These are phyloP conservation scores for Idaea aversata DNA, from an alignment of 2,888 invertebrate genomes.

Conservation along the genomic window DNA sequence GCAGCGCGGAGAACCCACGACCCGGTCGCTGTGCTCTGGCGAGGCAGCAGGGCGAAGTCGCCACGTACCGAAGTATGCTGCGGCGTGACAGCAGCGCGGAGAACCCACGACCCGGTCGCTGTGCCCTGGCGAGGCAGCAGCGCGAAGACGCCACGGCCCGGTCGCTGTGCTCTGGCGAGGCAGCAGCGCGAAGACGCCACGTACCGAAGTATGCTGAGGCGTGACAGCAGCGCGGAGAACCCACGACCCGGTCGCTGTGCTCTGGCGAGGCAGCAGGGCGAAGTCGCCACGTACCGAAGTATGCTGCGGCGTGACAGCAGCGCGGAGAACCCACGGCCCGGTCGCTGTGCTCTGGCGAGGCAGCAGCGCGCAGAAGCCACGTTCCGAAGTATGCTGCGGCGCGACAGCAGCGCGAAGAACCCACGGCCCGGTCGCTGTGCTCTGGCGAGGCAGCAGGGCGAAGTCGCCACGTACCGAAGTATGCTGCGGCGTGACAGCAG, in stretches of 20 bases:
- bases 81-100: not conserved
- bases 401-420: not conserved
- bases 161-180: not conserved
- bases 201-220: not conserved
- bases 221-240: not conserved
- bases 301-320: not conserved
- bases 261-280: not conserved
- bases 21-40: not conserved
- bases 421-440: not conserved
- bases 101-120: no score
- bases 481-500: not conserved
- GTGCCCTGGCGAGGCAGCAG: not conserved
- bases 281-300: not conserved
- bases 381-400: not conserved
- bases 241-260: not conserved
- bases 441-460: not conserved
- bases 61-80: not conserved
- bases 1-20: not conserved
- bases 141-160: not conserved
- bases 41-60: not conserved
- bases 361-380: not conserved
- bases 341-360: not conserved
- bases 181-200: not conserved
- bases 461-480: not conserved
- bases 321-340: not conserved